Percentiles rank a stretch among this genome's conserved stretches.
These are phyloP conservation scores for Drosophila punjabiensis DNA, from an alignment of 1,140 invertebrate genomes.

Conservation along the genomic window DNA sequence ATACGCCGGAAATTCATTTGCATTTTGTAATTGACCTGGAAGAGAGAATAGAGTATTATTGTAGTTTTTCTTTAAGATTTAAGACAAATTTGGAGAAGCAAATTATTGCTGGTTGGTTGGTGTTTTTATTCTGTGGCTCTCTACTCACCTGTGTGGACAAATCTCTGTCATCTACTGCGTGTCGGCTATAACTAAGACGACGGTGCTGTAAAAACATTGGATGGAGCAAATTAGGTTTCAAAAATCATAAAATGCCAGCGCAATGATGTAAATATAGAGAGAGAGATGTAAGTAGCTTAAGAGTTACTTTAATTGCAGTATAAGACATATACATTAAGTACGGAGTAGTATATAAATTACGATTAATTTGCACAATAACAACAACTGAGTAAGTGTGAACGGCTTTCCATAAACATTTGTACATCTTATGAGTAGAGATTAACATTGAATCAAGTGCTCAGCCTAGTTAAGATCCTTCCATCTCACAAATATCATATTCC, in stretches of 20 bases:
- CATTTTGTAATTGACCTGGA: slow-evolving; percentile 94
- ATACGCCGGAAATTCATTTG: slow-evolving; percentile 95
- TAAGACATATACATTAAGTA: slow-evolving; percentile 27
- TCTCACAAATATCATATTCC: background rate
- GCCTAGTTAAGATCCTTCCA: slow-evolving; percentile 2
- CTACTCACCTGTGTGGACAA: slow-evolving; percentile 89
- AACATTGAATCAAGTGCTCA: slow-evolving; percentile 38
- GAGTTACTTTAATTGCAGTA: slow-evolving; percentile 36
- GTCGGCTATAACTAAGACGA: slow-evolving; percentile 94
- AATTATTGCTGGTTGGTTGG: slow-evolving; percentile 2
- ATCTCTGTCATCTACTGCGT: slow-evolving; percentile 95
- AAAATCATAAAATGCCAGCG: slow-evolving; percentile 52
- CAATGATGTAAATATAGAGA: slow-evolving; percentile 37
- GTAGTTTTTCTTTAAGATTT: background rate
- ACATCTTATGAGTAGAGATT: slow-evolving; percentile 53
- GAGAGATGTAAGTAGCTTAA: slow-evolving; percentile 40
- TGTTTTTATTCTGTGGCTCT: slow-evolving; percentile 6
- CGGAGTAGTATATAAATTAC: slow-evolving; percentile 34
- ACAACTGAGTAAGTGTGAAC: slow-evolving; percentile 58
- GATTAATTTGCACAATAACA: slow-evolving; percentile 60
- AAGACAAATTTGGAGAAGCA: background rate
- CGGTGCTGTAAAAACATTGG: slow-evolving; percentile 90
- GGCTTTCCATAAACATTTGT: slow-evolving; percentile 70
- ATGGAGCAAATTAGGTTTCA: slow-evolving; percentile 62
- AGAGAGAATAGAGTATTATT: slow-evolving; percentile 10